Base-by-base conservation (phyloP, 30 jellyfish, hydroid and myxozoan genomes). In the Haliclystus octoradiatus region DNA sequence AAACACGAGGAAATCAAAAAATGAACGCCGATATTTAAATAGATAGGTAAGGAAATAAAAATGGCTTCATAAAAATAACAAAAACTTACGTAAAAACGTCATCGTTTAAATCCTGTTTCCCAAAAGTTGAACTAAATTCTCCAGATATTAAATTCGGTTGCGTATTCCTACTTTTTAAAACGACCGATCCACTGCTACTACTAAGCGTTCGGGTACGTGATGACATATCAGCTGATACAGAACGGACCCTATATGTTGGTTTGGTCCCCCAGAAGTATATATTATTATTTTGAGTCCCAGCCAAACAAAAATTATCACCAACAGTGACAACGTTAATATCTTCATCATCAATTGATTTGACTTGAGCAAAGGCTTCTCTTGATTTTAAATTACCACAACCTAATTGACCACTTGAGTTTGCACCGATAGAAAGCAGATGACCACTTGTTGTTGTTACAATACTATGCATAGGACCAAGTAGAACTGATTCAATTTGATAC, bases 191-290 rank as follows among this genome's bases (percentile, higher is more conserved):
- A 9, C 14, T 5, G 9, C 19, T 19, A 40, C 57, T 40, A 5
- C 14, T 40, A 5, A 40, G 19, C 9, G 19, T 19, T 40, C 14
- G 57, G 19, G 19, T 9, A 5, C 57, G 9, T 9, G 9, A 9
- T 40, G 57, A 40, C 57, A 40, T 40, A 19, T 40, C 57, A 63
- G 82, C 63, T 51, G 72, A 63, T 71, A 52, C 73, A 62, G 71
- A 28, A 12, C 94, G 73, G 32, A 75, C 49, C 1, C 84, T 75
- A 26, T 14, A 50, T 34, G 26, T 29, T 26, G 94, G 96, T 35
- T 86, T 86, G 28, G 94, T 62, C 22, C 96, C 96, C 96, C 96
- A 86, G 69, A 86, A 86, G 74, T 52, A 86, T 9, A 40, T 40
- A 40, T 9, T 40, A 19, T 40, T 40, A 19, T 9, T 19, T 40